Evolutionary conservation across 2,888 invertebrate genomes (phyloP).

Genomic region (Escarpia spicata): DNA sequence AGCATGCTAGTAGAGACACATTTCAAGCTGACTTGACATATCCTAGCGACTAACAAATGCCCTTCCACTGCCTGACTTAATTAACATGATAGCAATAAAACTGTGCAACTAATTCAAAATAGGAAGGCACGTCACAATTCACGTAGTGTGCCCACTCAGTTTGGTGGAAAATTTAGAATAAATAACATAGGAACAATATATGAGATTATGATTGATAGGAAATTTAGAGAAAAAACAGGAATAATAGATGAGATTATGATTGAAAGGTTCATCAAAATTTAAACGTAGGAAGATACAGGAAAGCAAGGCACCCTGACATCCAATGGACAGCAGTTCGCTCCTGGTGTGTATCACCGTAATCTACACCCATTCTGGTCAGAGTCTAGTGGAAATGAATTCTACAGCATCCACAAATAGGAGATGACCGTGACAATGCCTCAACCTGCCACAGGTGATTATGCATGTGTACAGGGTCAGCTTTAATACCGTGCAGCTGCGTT

Average conservation of each 20-base stretch:
- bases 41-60: background rate
- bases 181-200: too few relatives aligned
- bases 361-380: background rate
- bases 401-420: background rate
- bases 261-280: too few relatives aligned
- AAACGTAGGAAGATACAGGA: too few relatives aligned
- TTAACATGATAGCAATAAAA: background rate
- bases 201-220: too few relatives aligned
- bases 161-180: too few relatives aligned
- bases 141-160: too few relatives aligned
- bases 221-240: too few relatives aligned
- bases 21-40: background rate
- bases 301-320: background rate
- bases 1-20: background rate
- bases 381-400: background rate
- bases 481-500: background rate
- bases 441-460: background rate
- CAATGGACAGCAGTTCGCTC: background rate
- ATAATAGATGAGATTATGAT: too few relatives aligned
- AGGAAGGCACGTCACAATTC: background rate
- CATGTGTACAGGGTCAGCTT: background rate
- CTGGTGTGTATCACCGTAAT: background rate
- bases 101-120: background rate
- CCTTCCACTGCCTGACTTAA: background rate
- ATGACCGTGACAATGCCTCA: background rate